These are phyloP conservation scores for Pseudopodoces humilis DNA, from an alignment of 2,113 vertebrate genomes.

Conservation along the genomic window DNA sequence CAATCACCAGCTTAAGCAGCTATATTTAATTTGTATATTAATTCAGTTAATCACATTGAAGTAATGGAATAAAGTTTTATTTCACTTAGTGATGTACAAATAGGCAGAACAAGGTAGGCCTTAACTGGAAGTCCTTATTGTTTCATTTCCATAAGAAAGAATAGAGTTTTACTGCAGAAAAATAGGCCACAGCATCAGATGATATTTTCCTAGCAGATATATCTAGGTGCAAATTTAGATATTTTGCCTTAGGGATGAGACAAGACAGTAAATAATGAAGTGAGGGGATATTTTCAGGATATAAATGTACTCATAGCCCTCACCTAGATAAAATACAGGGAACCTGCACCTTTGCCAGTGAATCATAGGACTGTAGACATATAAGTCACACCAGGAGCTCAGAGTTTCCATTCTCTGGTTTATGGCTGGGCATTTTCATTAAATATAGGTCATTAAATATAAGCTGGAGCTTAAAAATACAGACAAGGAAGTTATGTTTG, in stretches of 20 bases:
- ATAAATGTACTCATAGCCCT: background rate
- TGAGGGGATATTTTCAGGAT: background rate
- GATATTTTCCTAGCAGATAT: background rate
- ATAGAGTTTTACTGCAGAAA: background rate
- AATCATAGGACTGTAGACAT: background rate
- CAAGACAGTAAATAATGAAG: background rate
- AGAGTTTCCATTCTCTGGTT: background rate
- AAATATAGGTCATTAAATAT: accelerated
- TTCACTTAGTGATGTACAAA: background rate
- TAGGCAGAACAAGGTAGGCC: background rate
- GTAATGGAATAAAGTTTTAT: background rate
- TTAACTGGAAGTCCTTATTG: background rate
- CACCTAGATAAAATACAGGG: background rate
- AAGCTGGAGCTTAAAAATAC: background rate
- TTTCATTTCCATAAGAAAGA: background rate
- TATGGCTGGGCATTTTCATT: background rate
- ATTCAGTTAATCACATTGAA: background rate
- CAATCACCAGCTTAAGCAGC: background rate
- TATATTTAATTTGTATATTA: background rate
- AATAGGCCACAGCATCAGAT: background rate
- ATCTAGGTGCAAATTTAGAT: background rate
- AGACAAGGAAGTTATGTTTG: background rate
- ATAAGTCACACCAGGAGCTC: background rate
- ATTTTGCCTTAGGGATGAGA: background rate
- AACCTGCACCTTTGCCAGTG: background rate